Evolutionary conservation across 64 coral and sea anemone genomes (phyloP).

Genomic region (Pocillopora verrucosa): DNA sequence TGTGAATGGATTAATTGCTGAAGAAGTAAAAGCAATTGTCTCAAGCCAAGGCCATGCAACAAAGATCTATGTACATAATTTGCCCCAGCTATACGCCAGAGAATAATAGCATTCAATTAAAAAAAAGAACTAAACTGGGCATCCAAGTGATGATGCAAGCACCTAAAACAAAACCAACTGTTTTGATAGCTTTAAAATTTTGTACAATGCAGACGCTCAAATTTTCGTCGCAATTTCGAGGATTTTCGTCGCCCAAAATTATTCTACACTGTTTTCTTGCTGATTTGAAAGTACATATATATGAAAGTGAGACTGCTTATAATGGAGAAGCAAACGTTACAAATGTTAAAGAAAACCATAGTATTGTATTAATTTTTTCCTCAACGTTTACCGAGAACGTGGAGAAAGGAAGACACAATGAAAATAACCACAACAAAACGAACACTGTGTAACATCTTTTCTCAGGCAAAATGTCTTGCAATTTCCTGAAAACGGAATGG

Average conservation of each 20-base stretch:
- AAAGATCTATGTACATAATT: neutral
- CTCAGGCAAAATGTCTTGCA: neutral
- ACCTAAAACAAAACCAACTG: neutral
- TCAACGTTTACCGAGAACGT: neutral
- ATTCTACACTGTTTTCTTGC: neutral
- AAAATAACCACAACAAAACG: neutral
- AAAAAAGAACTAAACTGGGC: neutral
- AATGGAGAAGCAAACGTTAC: neutral
- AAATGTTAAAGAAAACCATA: neutral
- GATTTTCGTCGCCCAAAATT: too few species aligned
- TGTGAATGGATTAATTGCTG: neutral
- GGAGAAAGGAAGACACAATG: neutral
- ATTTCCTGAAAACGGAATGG: constrained; percentile 17
- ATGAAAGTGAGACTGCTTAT: neutral
- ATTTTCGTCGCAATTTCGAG: neutral
- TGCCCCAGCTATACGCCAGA: neutral
- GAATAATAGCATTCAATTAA: neutral
- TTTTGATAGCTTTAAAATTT: constrained; percentile 7
- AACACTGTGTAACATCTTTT: neutral
- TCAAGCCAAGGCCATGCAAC: constrained; percentile 15
- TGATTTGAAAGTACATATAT: neutral
- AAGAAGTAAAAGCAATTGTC: neutral
- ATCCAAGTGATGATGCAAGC: neutral
- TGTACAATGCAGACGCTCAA: neutral
- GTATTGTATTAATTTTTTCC: neutral